phyloP scores from a whole-genome alignment of 2,888 invertebrate genomes.

The Heliconius cydno region DNA sequence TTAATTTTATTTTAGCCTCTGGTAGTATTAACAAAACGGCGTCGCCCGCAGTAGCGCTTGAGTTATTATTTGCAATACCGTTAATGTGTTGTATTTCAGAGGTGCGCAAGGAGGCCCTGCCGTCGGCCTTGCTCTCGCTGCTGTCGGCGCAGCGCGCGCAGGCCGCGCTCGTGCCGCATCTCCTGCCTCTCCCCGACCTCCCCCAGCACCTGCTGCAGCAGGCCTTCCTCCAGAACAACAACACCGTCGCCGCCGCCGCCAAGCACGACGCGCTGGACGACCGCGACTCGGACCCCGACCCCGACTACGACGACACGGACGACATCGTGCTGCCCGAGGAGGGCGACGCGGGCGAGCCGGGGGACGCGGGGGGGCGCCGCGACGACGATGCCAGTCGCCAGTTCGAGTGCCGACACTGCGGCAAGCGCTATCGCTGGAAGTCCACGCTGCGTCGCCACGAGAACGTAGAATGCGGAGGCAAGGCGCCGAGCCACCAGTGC shows the following conservation, averaged over 20 bases:
- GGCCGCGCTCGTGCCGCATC: conserved; percentile 57
- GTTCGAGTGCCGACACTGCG: conserved; percentile 92
- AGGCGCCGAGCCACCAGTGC: conserved; percentile 91
- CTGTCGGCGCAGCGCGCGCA: conserved; percentile 71
- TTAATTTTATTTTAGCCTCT: conserved; percentile 81
- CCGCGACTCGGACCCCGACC: conserved; percentile 75
- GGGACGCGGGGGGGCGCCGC: conserved; percentile 55
- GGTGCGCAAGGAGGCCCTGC: conserved; percentile 69
- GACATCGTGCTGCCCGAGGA: conserved; percentile 80
- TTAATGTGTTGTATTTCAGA: conserved; percentile 80
- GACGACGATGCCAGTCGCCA: conserved; percentile 84
- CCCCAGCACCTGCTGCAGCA: conserved; percentile 71
- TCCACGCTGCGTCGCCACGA: conserved; percentile 92
- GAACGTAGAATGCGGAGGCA: conserved; percentile 92
- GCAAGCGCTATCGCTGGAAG: conserved; percentile 93
- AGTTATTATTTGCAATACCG: conserved; percentile 76
- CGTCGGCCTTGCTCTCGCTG: conserved; percentile 77
- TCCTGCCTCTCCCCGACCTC: conserved; percentile 61
- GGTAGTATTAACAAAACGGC: conserved; percentile 81
- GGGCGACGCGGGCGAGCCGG: conserved; percentile 63
- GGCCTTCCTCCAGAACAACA: conserved; percentile 74
- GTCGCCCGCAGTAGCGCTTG: conserved; percentile 75
- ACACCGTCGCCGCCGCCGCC: conserved; percentile 49
- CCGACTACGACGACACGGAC: conserved; percentile 79
- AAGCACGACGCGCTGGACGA: conserved; percentile 69